These are phyloP conservation scores for Gasterosteus nipponicus DNA, from an alignment of 2,113 vertebrate species.

Conservation along the genomic window DNA sequence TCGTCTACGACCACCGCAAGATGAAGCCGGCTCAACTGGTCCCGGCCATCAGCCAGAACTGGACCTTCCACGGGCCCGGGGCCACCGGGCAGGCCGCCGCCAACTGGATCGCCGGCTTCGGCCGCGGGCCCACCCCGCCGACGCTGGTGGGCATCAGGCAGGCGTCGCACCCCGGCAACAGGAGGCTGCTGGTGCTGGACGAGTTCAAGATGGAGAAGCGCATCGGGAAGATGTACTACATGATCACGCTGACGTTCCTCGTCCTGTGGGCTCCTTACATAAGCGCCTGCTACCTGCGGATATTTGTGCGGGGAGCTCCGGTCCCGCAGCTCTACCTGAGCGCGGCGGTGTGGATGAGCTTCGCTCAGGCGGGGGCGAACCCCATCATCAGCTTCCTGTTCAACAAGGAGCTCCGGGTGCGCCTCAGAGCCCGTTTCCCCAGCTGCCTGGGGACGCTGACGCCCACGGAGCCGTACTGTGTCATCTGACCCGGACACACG, in stretches of 20 bases:
- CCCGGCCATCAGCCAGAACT: slow-evolving; percentile 96
- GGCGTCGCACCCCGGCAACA: slow-evolving; percentile 86
- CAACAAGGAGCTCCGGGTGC: slow-evolving; percentile 92
- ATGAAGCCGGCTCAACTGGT: slow-evolving; percentile 96
- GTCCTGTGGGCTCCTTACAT: slow-evolving; percentile 95
- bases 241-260: slow-evolving; percentile 93
- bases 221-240: slow-evolving; percentile 97
- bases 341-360: slow-evolving; percentile 95
- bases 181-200: slow-evolving; percentile 93
- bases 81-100: slow-evolving; percentile 95
- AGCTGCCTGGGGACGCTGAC: slow-evolving; percentile 90
- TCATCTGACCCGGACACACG: slow-evolving; percentile 78
- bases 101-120: slow-evolving; percentile 97
- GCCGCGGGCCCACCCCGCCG: slow-evolving; percentile 93
- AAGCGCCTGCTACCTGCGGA: slow-evolving; percentile 91
- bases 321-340: slow-evolving; percentile 92
- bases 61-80: slow-evolving; percentile 96
- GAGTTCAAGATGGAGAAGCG: slow-evolving; percentile 97
- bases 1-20: slow-evolving; percentile 95
- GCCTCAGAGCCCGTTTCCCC: slow-evolving; percentile 89
- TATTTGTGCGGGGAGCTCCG: slow-evolving; percentile 87
- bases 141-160: slow-evolving; percentile 95
- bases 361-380: slow-evolving; percentile 93
- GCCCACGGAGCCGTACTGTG: slow-evolving; percentile 89
- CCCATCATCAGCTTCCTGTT: slow-evolving; percentile 95